Conservation (phyloP, 2,113 vertebrate genomes). For the Fulmarus glacialis region DNA sequence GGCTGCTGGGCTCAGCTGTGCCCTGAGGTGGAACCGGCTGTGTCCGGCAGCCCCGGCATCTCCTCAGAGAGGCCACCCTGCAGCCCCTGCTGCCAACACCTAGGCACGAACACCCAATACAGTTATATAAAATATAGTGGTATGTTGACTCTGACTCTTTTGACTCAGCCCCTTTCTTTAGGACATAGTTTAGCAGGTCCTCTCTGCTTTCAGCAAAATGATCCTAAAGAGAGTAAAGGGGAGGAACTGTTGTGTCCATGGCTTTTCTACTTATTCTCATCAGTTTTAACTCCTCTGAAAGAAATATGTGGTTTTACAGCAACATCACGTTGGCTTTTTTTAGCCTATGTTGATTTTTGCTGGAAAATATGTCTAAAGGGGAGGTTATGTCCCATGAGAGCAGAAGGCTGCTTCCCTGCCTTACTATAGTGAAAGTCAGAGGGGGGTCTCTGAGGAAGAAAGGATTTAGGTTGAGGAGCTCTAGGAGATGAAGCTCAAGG, state of each 20-base stretch:
- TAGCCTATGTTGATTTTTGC: not conserved
- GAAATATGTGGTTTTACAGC: not conserved
- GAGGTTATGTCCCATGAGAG: not conserved
- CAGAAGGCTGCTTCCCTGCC: not conserved
- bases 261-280: not conserved
- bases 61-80: not conserved
- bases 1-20: not conserved
- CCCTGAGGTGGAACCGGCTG: too few relatives aligned
- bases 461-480: not conserved
- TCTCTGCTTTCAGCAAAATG: not conserved
- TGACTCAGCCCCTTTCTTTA: not conserved
- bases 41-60: too few relatives aligned
- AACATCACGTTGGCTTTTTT: not conserved
- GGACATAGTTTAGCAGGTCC: not conserved
- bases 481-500: not conserved
- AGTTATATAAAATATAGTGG: not conserved
- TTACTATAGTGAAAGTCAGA: not conserved
- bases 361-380: not conserved
- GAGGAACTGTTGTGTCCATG: rapidly evolving
- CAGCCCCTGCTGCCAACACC: rapidly evolving
- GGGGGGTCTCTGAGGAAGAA: not conserved
- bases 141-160: not conserved
- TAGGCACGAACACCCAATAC: not conserved
- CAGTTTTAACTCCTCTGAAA: not conserved
- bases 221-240: not conserved